Percentiles rank a stretch among this genome's conserved stretches.
phyloP scores from a whole-genome alignment of 2,888 invertebrate genomes.

The Myathropa florea region DNA sequence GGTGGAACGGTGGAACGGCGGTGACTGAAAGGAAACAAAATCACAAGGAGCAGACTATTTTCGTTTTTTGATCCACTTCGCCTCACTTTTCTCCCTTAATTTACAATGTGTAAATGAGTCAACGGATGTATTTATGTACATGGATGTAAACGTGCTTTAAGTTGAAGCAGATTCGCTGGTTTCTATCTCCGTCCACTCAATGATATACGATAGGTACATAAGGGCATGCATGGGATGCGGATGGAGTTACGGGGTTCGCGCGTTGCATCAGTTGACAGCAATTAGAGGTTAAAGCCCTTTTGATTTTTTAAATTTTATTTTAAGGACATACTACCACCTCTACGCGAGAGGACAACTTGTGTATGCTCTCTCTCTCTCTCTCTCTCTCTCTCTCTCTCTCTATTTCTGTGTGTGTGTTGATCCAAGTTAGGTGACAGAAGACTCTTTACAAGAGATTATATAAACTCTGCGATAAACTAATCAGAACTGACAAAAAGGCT shows the following conservation, averaged over 20 bases:
- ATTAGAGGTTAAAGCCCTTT: not conserved
- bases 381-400: too few relatives aligned
- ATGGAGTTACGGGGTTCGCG: not conserved
- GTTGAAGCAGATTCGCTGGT: not conserved
- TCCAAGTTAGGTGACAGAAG: too few relatives aligned
- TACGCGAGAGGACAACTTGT: too few relatives aligned
- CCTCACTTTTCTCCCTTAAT: not conserved
- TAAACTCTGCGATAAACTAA: too few relatives aligned
- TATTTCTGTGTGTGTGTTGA: too few relatives aligned
- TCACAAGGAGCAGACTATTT: not conserved
- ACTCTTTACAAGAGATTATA: too few relatives aligned
- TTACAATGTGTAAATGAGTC: not conserved
- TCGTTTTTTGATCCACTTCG: not conserved
- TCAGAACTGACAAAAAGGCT: too few relatives aligned
- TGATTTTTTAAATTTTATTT: too few relatives aligned
- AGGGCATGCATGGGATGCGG: not conserved
- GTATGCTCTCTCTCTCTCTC: too few relatives aligned
- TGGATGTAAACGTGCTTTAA: not conserved
- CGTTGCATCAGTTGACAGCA: not conserved
- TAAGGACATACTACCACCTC: too few relatives aligned
- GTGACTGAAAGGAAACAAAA: not conserved
- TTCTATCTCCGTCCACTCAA: not conserved
- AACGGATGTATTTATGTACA: not conserved
- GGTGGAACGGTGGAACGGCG: not conserved
- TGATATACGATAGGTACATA: not conserved